Evolutionary conservation across 2,797 vertebrate genomes (phyloP), one percentile per base, ranked within the genome.

Genomic region (Periparus ater): DNA sequence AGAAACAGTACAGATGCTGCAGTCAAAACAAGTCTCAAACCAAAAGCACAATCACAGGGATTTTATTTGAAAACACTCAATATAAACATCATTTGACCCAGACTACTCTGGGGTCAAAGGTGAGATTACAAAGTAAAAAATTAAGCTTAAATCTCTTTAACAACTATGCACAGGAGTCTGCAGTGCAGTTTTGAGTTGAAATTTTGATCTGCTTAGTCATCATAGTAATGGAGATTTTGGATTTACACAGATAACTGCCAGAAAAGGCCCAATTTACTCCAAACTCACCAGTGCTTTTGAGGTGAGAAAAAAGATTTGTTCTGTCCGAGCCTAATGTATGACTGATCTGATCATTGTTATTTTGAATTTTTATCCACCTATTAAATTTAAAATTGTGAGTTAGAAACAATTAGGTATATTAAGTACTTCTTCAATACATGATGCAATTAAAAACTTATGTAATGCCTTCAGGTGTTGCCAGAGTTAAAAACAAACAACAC

Each of bases 161-260:
- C 5, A 66, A 7, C 47, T 75, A 7, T 25, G 29, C 40, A 47
- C 30, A 71, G 44, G 34, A 81, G 27, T 50, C 81, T 92, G 68
- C 75, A 80, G 40, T 85, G 91, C 81, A 95, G 65, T 58, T 91
- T 91, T 72, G 23, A 78, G 29, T 42, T 77, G 66, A 91, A 88
- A 83, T 93, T 91, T 72, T 65, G 50, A 88, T 83, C 34, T 95
- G 73, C 89, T 93, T 88, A 86, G 66, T 92, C 93, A 96, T 89
- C 72, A 76, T 62, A 83, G 27, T 72, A 42, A 74, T 82, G 57
- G n/a, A 60, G n/a, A 66, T 48, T 81, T 88, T 68, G 44, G 23
- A 66, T 89, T 92, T 75, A 74, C 1, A 17, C 32, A 75, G 51
- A 34, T 26, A 85, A 55, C 36, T 94, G 27, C 11, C 21, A 95